Evolutionary conservation across 2,888 invertebrate species (phyloP).

Genomic region (Trypoxylon attenuatum): DNA sequence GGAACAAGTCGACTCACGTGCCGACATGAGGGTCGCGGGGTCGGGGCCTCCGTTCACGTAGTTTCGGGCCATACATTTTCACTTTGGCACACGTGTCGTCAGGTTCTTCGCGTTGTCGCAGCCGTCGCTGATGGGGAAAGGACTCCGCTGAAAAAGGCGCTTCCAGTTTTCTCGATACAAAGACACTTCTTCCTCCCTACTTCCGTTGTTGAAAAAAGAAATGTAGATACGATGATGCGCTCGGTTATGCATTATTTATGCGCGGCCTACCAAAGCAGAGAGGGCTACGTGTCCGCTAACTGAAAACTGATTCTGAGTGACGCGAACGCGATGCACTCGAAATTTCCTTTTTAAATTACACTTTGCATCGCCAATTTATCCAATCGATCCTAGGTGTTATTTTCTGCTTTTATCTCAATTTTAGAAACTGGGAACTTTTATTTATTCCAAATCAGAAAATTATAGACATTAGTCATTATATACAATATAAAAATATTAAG

Average conservation of each 20-base stretch:
- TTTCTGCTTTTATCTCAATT: slow-evolving; percentile 21
- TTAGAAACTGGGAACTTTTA: too few species aligned
- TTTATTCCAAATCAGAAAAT: too few species aligned
- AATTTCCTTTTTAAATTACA: not conserved
- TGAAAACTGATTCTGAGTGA: slow-evolving; percentile 49
- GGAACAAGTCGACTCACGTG: slow-evolving; percentile 30
- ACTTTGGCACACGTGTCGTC: slow-evolving; percentile 74
- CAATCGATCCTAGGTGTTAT: not conserved
- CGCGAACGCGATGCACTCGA: slow-evolving; percentile 14
- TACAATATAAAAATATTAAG: too few species aligned
- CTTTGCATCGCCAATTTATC: not conserved
- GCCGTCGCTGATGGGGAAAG: slow-evolving; percentile 48
- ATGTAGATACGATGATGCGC: slow-evolving; percentile 74
- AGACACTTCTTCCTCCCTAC: slow-evolving; percentile 50
- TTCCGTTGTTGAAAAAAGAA: slow-evolving; percentile 59
- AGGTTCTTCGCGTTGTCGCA: slow-evolving; percentile 60
- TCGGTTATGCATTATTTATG: slow-evolving; percentile 70
- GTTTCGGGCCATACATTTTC: slow-evolving; percentile 71
- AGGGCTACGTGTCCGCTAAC: slow-evolving; percentile 37
- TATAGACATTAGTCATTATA: too few species aligned
- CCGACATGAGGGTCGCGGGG: too few species aligned
- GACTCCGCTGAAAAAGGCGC: slow-evolving; percentile 29
- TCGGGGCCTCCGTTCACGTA: slow-evolving; percentile 69
- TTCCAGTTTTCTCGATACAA: slow-evolving; percentile 60
- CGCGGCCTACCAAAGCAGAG: slow-evolving; percentile 44